Evolutionary conservation across 2,113 vertebrate species (phyloP).

Genomic region (Tenrec ecaudatus): DNA sequence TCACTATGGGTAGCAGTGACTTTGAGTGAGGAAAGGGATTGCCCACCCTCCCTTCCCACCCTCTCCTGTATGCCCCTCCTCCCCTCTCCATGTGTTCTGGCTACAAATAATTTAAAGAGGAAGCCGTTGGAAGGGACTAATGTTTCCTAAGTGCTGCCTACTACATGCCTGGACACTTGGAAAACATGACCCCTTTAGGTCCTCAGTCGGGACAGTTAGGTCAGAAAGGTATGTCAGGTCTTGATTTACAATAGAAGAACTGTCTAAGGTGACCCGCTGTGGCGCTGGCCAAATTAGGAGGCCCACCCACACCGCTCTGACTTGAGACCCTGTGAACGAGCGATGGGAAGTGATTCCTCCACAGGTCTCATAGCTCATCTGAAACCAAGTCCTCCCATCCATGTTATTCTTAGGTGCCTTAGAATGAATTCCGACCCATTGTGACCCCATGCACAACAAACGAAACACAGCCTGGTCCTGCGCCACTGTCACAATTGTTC

Average conservation of each 20-base stretch:
- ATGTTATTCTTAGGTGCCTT: too few species aligned
- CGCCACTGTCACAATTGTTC: too few species aligned
- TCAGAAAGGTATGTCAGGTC: conserved; percentile 17
- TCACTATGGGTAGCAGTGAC: too few species aligned
- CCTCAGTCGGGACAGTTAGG: background rate
- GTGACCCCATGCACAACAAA: too few species aligned
- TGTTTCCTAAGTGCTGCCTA: conserved; percentile 24
- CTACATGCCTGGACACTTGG: conserved; percentile 11
- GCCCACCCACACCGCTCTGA: background rate
- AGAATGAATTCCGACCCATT: too few species aligned
- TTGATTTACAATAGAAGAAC: conserved; percentile 26
- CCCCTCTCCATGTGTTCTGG: background rate
- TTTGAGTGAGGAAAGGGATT: too few species aligned
- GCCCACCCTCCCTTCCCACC: too few species aligned
- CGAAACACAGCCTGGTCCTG: background rate
- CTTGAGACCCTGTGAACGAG: background rate
- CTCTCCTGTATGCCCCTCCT: too few species aligned
- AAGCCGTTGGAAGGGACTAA: background rate
- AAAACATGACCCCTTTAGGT: conserved; percentile 46
- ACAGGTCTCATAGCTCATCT: background rate
- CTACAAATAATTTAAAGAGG: conserved; percentile 35
- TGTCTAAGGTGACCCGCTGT: background rate
- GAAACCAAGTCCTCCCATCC: background rate
- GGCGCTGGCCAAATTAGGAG: background rate
- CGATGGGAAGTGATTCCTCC: conserved; percentile 40